These are phyloP conservation scores for Lytechinus variegatus DNA, from an alignment of 35 echinoderm and acorn worm species.

Conservation along the genomic window DNA sequence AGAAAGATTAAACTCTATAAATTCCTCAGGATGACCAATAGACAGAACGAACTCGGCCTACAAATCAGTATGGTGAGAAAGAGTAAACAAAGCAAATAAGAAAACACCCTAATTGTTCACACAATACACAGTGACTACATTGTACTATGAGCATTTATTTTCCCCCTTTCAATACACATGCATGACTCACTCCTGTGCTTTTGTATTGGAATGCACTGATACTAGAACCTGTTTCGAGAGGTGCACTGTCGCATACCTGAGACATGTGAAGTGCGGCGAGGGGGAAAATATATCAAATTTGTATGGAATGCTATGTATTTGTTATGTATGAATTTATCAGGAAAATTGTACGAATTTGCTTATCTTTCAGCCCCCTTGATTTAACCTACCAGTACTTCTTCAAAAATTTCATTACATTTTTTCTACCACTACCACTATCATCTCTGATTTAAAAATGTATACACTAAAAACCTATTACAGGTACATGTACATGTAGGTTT, in stretches of 20 bases:
- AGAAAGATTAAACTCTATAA: neutral
- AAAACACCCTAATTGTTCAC: slow-evolving; percentile 18
- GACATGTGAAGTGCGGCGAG: neutral
- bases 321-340: neutral
- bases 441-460: too few species aligned
- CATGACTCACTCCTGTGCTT: neutral
- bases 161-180: neutral
- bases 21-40: neutral
- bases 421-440: neutral
- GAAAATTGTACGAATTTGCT: neutral
- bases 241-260: neutral
- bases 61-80: neutral
- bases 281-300: neutral
- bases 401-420: neutral
- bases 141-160: neutral
- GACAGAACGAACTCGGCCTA: neutral
- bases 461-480: too few species aligned
- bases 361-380: neutral
- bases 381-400: neutral
- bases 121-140: neutral
- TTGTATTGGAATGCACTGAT: neutral
- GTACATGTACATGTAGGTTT: too few species aligned
- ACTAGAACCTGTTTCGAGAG: neutral
- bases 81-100: neutral
- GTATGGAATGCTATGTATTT: neutral